Base-by-base conservation (phyloP, 2,113 vertebrate genomes). In the Triplophysa rosa region DNA sequence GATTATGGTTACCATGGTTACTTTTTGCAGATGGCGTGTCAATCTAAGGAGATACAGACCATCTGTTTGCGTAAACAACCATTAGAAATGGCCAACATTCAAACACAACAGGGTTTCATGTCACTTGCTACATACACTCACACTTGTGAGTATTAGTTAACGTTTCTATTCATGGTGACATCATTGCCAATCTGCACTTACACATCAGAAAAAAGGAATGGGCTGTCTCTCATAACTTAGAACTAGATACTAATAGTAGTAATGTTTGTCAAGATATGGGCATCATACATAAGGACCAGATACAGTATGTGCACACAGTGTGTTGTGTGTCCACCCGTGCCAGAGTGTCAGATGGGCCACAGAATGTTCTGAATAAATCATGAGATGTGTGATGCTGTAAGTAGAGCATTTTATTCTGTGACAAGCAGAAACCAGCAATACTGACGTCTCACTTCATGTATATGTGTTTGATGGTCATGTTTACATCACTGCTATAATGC, bases 301-400 rank as follows among this genome's bases (percentile, higher is more conserved):
- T 45, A n/a, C n/a, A n/a, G n/a, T n/a, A 45, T 12, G 42, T 45
- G 42, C 42, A 45, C 42, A 11, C 42, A 67, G 76, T 67, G 59
- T 71, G 52, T 52, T 54, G 75, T 70, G 65, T 73, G 49, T 62
- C 77, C 65, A 71, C 29, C 74, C 63, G 29, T 82, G 75, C 77
- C 82, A 52, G 24, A 21, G 56, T 82, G 83, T 84, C 88, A 86
- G 84, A 82, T 85, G 84, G 85, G 67, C 86, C 74, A 73, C 85
- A 83, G 86, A 85, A 85, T 68, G 23, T 69, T 9, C 76, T 90
- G 86, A 90, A 88, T 91, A 87, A 89, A 89, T 86, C 85, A 89
- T 85, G 82, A 89, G 76, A 69, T 84, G 26, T 84, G 42, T 52
- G 74, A 81, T 23, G 23, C 67, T 84, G 72, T 67, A 74, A 87